phyloP scores from a whole-genome alignment of 1,140 invertebrate species.

The Drosophila orosa region DNA sequence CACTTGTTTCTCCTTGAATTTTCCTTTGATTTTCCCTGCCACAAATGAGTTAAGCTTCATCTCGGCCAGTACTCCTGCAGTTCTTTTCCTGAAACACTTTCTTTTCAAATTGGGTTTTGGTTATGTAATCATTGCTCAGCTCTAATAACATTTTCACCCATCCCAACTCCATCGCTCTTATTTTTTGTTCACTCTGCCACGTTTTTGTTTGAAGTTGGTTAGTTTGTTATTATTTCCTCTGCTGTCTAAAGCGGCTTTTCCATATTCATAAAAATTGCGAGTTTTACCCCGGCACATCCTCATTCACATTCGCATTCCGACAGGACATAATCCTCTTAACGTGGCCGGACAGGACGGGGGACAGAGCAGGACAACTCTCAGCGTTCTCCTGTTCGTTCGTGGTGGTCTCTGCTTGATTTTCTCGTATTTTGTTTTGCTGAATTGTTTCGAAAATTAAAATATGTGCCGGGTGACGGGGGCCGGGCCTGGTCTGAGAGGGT shows the following conservation, averaged over 20 bases:
- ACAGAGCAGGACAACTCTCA: conserved; percentile 47
- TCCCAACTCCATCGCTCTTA: conserved; percentile 17
- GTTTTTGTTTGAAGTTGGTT: conserved; percentile 76
- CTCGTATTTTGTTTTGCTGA: conserved; percentile 54
- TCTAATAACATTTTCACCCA: conserved; percentile 61
- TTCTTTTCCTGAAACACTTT: conserved; percentile 12
- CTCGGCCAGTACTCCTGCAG: not conserved
- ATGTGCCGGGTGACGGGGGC: conserved; percentile 49
- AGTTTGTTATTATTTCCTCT: conserved; percentile 56
- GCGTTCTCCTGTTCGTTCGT: conserved; percentile 57
- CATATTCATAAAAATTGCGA: conserved; percentile 82
- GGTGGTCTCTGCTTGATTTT: conserved; percentile 49
- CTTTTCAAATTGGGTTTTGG: conserved; percentile 34
- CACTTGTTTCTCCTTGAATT: not conserved
- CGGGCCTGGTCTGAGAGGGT: conserved; percentile 11
- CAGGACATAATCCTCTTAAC: conserved; percentile 72
- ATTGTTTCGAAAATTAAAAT: conserved; percentile 80
- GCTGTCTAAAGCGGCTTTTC: conserved; percentile 75
- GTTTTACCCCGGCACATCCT: conserved; percentile 47
- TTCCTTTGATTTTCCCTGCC: conserved; percentile 1
- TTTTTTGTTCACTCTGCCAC: conserved; percentile 24
- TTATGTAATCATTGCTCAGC: conserved; percentile 69
- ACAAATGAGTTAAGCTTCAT: conserved; percentile 25
- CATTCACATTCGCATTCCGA: conserved; percentile 32
- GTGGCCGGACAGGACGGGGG: conserved; percentile 39